Percentiles rank a stretch among this genome's conserved stretches.
phyloP scores from a whole-genome alignment of 2,113 vertebrate genomes.

The Smithornis capensis region DNA sequence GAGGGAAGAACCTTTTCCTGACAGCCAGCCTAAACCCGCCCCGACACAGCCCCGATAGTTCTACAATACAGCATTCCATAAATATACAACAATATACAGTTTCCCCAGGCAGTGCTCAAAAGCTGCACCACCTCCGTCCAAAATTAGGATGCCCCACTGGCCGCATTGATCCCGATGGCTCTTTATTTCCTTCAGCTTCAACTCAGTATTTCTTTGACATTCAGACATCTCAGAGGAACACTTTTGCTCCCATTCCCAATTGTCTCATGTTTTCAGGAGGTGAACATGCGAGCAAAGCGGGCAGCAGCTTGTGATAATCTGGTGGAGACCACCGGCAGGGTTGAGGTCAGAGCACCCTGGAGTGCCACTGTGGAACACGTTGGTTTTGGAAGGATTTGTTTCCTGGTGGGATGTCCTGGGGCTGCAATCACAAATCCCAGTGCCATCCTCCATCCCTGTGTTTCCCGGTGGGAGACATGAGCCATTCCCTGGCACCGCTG shows the following conservation, averaged over 20 bases:
- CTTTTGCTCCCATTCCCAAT: not conserved
- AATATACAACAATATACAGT: accelerated
- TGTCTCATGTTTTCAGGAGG: not conserved
- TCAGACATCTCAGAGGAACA: not conserved
- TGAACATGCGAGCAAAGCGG: not conserved
- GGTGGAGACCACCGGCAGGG: not conserved
- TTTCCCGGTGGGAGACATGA: not conserved
- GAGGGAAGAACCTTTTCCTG: not conserved
- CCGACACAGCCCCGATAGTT: too few species aligned
- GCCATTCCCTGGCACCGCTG: accelerated
- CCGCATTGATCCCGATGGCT: not conserved
- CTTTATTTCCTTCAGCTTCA: not conserved
- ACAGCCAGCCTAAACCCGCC: not conserved
- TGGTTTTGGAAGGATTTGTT: not conserved
- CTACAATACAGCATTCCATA: not conserved
- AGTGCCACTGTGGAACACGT: accelerated
- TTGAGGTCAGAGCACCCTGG: not conserved
- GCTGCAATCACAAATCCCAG: not conserved
- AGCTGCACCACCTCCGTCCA: accelerated
- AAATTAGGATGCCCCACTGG: too few species aligned
- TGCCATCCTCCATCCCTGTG: not conserved
- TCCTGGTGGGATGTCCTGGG: accelerated
- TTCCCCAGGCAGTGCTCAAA: too few species aligned
- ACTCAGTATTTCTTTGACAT: not conserved
- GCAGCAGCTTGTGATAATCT: not conserved